Evolutionary conservation across 2,797 vertebrate genomes (phyloP), one percentile per base, ranked within the genome.

Genomic region (Strix occidentalis): DNA sequence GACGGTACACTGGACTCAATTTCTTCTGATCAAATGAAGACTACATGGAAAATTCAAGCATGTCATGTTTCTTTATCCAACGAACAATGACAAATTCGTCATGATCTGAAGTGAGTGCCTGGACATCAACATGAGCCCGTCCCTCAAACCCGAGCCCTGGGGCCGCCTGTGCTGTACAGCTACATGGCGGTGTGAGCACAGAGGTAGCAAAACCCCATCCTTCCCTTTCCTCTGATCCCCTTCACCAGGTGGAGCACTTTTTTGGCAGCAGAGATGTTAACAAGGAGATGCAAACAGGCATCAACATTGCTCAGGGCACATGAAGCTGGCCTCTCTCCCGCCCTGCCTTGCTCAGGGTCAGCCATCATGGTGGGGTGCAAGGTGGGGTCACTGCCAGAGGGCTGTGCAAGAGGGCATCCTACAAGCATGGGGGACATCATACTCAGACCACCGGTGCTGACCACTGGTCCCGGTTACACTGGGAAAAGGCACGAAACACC

Each of bases 381-480:
- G 64, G 60, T 0, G 1, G 16, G 10, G 7, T 3, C 1, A 1
- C 3, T 65, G 29, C 31, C 16, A 2, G 1, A 23, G 74, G 56
- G n/a, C 43, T 70, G 51, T 9, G 26, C 76, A 39, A 13, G 17
- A 39, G 1, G 64, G 16, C 64, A 11, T 9, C 76, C 56, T 20
- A 24, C 23, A 25, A 20, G 13, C 14, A 17, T 1, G 3, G 18
- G 31, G 35, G 17, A 33, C 45, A 11, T 39, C 25, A 43, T 37
- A 10, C 60, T 61, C 53, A 41, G 28, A 23, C 2, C 45, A 41
- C 28, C 1, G 0, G 0, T 46, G 41, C 57, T 50, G 14, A 19
- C 16, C 58, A 10, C 31, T 8, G 69, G 31, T 28, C 3, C 63
- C 3, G 4, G 10, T 64, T 48, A 41, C 18, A 4, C 26, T 14